Percentiles rank a stretch among this genome's conserved stretches.
These are phyloP conservation scores for Drosophila orena DNA, from an alignment of 1,140 invertebrate genomes.

Conservation along the genomic window DNA sequence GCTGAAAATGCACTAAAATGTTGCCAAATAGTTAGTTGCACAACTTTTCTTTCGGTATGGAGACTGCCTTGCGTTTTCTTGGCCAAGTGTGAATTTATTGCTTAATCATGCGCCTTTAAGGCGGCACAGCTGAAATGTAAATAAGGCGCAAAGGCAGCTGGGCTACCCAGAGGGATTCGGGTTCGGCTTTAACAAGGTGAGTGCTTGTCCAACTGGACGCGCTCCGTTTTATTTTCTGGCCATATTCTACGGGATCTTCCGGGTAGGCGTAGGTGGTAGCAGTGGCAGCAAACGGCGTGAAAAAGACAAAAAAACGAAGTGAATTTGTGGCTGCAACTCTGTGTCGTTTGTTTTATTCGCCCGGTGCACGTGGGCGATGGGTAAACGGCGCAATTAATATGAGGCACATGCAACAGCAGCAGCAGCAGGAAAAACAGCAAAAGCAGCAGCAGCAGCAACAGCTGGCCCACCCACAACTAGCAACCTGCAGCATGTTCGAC, in stretches of 20 bases:
- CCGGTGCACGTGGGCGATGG: constrained; percentile 49
- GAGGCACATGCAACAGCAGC: constrained; percentile 52
- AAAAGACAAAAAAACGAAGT: constrained; percentile 6
- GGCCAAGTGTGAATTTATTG: constrained; percentile 72
- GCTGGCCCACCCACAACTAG: constrained; percentile 38
- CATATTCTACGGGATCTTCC: constrained; percentile 16
- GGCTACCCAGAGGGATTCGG: constrained; percentile 12
- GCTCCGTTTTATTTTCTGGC: constrained; percentile 11
- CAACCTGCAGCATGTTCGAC: constrained; percentile 35
- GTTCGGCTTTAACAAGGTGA: constrained; percentile 42
- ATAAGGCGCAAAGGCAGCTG: constrained; percentile 54
- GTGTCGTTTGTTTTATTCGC: constrained; percentile 63
- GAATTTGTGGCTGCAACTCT: constrained; percentile 54
- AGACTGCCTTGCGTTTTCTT: constrained; percentile 16
- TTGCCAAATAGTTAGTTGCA: neutral
- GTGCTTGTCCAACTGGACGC: constrained; percentile 56
- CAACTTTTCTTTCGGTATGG: neutral
- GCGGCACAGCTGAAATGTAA: constrained; percentile 59
- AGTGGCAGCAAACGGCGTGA: constrained; percentile 11
- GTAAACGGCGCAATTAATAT: constrained; percentile 76
- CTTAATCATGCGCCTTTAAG: constrained; percentile 72
- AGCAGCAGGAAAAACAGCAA: neutral
- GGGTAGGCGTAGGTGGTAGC: constrained; percentile 51
- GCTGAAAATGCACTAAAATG: neutral
- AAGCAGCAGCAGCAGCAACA: constrained; percentile 38